Percentiles rank a stretch among this genome's conserved stretches.
These are phyloP conservation scores for Acronicta aceris DNA, from an alignment of 2,888 invertebrate species.

Conservation along the genomic window DNA sequence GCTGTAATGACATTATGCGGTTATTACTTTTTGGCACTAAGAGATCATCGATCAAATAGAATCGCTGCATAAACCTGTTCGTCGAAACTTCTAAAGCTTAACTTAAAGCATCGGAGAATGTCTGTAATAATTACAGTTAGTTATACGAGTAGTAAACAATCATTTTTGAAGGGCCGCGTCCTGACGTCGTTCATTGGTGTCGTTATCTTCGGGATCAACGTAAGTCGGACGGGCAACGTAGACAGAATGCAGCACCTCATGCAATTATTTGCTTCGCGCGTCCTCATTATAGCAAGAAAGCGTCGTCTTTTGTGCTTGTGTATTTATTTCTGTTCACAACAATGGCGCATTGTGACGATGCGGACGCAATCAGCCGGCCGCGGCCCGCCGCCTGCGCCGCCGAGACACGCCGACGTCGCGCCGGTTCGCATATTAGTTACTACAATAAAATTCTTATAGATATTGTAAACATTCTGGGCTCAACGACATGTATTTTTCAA, in stretches of 20 bases:
- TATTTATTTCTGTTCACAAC: slow-evolving; percentile 54
- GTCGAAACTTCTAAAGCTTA: too few relatives aligned
- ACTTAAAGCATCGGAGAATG: too few relatives aligned
- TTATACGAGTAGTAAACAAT: too few relatives aligned
- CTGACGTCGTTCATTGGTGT: too few relatives aligned
- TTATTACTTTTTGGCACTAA: too few relatives aligned
- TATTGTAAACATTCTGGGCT: neutral
- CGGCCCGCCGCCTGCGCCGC: neutral
- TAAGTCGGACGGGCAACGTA: neutral
- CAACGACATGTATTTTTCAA: too few relatives aligned
- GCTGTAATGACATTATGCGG: too few relatives aligned
- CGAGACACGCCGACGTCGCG: neutral
- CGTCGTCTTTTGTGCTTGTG: slow-evolving; percentile 52
- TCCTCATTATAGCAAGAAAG: slow-evolving; percentile 53
- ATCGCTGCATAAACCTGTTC: too few relatives aligned
- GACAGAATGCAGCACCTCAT: slow-evolving; percentile 25
- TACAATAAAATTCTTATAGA: neutral
- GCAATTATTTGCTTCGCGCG: slow-evolving; percentile 42
- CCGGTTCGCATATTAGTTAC: neutral
- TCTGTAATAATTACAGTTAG: too few relatives aligned
- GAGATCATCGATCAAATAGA: too few relatives aligned
- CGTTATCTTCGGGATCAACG: neutral
- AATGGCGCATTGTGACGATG: slow-evolving; percentile 59
- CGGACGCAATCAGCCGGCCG: slow-evolving; percentile 49
- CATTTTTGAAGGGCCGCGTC: too few relatives aligned